Conservation (phyloP, 2,113 vertebrate species). For the Limanda limanda region DNA sequence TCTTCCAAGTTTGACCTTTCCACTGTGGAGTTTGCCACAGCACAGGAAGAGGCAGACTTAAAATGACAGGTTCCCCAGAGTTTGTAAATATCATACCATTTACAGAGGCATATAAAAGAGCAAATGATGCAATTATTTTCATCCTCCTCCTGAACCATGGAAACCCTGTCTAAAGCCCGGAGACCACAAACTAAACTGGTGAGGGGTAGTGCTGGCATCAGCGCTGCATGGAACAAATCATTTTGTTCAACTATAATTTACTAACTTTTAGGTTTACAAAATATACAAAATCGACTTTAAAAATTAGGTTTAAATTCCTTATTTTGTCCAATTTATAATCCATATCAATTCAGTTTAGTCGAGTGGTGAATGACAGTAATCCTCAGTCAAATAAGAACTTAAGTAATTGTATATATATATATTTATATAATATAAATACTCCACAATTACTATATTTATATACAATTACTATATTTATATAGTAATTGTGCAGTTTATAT, state of each 20-base stretch:
- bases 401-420: no score
- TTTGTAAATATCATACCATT: conserved; percentile 59
- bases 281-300: no score
- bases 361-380: no score
- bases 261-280: background rate
- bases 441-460: no score
- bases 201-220: background rate
- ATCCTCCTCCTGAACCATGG: conserved; percentile 1
- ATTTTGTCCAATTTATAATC: no score
- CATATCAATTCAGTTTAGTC: no score
- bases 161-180: background rate
- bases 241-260: background rate
- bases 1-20: conserved; percentile 72
- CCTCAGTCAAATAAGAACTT: no score
- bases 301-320: no score
- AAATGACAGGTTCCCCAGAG: conserved; percentile 46
- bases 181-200: background rate
- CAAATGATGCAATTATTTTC: conserved; percentile 52
- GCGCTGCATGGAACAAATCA: background rate
- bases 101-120: conserved; percentile 24
- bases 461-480: no score
- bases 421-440: no score
- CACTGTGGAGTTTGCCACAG: conserved; percentile 35
- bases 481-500: no score
- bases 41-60: conserved; percentile 36